Conservation (phyloP, 1,140 invertebrate genomes). For the Subanguina moxae region DNA sequence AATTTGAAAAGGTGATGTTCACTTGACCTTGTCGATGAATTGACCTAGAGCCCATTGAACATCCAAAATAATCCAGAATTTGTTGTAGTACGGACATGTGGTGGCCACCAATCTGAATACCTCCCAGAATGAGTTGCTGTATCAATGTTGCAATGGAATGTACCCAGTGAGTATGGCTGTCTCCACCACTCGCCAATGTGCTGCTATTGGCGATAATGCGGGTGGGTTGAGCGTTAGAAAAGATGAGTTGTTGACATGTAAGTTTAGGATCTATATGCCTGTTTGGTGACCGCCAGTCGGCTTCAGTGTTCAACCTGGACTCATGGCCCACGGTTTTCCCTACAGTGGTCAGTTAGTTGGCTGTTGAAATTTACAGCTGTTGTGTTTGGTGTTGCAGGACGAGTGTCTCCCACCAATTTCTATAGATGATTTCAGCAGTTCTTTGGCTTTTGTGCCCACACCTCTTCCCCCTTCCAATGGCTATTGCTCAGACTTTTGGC, state of each 20-base stretch:
- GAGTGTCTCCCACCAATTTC: slow-evolving; percentile 13
- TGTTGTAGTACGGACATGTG: slow-evolving; percentile 14
- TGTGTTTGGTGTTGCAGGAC: slow-evolving; percentile 9
- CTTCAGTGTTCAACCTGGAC: slow-evolving; percentile 4
- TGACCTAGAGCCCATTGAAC: no score
- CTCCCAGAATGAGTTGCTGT: slow-evolving; percentile 10
- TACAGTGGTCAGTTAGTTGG: not conserved
- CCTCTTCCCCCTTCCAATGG: slow-evolving; percentile 9
- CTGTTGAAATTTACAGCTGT: not conserved
- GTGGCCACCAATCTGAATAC: slow-evolving; percentile 8
- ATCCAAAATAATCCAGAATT: not conserved
- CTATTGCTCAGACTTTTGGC: slow-evolving; percentile 19
- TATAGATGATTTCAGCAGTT: slow-evolving; percentile 5
- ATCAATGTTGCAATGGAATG: slow-evolving; percentile 11
- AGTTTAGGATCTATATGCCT: slow-evolving; percentile 16
- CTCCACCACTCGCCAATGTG: slow-evolving; percentile 9
- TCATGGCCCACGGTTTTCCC: slow-evolving; percentile 14
- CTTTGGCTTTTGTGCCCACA: slow-evolving; percentile 8
- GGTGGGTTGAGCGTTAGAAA: not conserved
- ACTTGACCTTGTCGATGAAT: no score
- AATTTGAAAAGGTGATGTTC: no score
- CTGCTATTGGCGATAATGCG: slow-evolving; percentile 1
- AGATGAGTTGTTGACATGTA: not conserved
- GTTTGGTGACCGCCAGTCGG: slow-evolving; percentile 12
- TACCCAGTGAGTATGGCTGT: not conserved